Base-by-base conservation (phyloP, 1,140 invertebrate species). In the Pogonognathellus flavescens region DNA sequence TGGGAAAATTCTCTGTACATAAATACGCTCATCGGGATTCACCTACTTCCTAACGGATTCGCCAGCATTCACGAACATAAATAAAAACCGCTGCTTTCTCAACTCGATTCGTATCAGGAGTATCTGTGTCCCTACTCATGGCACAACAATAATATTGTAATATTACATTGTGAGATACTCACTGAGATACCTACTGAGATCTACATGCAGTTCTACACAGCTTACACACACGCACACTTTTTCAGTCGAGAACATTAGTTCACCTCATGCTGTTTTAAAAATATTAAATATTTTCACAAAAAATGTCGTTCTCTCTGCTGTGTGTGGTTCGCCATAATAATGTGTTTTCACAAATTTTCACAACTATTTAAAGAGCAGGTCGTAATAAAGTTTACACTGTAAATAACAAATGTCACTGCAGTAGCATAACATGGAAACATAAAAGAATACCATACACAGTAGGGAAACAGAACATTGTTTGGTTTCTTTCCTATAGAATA, bases 321-420 rank as follows among this genome's bases (percentile, higher is more conserved):
- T 6, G 31, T 41, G 31, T 41, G 31, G 31, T 41, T 41, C 31
- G 6, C 31, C 31, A 41, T 41, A 41, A 6, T 49, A 31, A 76
- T 16, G n/a, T 76, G 70, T 76, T 76, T 76, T 76, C 70, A 41
- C 31, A 50, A 76, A 76, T 76, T 76, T 76, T 50, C 70, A 76
- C 70, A 76, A 49, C 41, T 50, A 49, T 76, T 66, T 66, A 25
- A 66, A 25, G 62, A 25, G 22, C 62, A 66, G 25, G 25, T 25
- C 20, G 62, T n/a, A n/a, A n/a, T n/a, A 66, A 25, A 66, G 62
- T 66, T 66, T 66, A 66, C 25, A 25, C 20, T 18, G 22, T 66
- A 25, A 25, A 25, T 66, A 66, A 66, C 62, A 66, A 66, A 14
- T 25, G 22, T 20, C 62, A 66, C 62, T 66, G 22, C 20, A 14